These are phyloP conservation scores for Drosophila mauritiana DNA, from an alignment of 1,140 invertebrate species.

Conservation along the genomic window DNA sequence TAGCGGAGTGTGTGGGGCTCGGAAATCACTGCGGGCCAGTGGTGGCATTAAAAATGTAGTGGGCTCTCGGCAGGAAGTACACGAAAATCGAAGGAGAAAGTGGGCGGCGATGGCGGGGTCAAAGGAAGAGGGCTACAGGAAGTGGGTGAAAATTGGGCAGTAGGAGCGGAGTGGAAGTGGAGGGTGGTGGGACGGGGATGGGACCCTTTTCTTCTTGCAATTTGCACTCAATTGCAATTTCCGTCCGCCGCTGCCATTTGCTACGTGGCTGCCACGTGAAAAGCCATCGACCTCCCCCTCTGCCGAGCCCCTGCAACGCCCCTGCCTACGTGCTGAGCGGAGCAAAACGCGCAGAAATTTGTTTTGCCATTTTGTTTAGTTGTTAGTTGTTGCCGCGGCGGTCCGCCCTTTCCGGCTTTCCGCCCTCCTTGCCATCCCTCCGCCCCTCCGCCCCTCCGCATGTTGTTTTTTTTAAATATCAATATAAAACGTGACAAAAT, in stretches of 20 bases:
- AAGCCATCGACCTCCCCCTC: slow-evolving; percentile 1
- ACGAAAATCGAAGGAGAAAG: slow-evolving; percentile 16
- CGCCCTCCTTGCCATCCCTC: neutral
- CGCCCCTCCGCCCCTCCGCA: neutral
- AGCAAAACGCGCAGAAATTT: slow-evolving; percentile 73
- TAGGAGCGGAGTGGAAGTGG: too few species aligned
- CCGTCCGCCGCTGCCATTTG: slow-evolving; percentile 72
- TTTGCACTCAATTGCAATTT: slow-evolving; percentile 82
- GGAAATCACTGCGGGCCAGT: slow-evolving; percentile 36
- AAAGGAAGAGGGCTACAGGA: neutral
- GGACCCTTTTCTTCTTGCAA: slow-evolving; percentile 57
- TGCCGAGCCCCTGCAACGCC: neutral
- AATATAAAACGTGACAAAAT: slow-evolving; percentile 81
- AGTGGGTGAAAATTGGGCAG: slow-evolving; percentile 9
- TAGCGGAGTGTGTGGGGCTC: slow-evolving; percentile 5
- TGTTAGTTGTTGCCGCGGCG: slow-evolving; percentile 38
- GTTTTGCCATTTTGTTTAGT: slow-evolving; percentile 79
- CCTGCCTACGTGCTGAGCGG: slow-evolving; percentile 51
- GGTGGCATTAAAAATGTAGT: slow-evolving; percentile 52
- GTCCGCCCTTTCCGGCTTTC: neutral
- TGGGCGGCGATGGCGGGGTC: neutral
- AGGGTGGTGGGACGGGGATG: neutral
- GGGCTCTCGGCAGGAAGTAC: slow-evolving; percentile 27
- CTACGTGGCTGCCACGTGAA: slow-evolving; percentile 56
- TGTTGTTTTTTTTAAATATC: slow-evolving; percentile 74